Percentiles rank a stretch among this genome's conserved stretches.
These are phyloP conservation scores for Chaitophorus viminalis DNA, from an alignment of 2,888 invertebrate genomes.

Conservation along the genomic window DNA sequence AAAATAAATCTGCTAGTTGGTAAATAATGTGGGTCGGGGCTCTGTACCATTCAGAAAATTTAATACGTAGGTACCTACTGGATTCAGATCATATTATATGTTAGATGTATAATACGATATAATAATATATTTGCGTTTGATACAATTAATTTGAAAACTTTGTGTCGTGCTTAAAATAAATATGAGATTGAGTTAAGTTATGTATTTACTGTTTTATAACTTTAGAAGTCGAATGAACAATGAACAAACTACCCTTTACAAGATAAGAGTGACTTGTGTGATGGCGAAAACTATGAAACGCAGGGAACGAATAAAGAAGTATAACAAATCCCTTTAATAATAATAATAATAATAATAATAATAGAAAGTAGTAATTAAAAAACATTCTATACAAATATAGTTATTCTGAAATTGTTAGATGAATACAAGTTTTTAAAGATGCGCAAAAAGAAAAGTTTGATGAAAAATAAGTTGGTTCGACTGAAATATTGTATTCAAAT, in stretches of 20 bases:
- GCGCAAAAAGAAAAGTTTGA: background rate
- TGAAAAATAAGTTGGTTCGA: background rate
- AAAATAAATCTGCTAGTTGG: no score
- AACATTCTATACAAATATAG: constrained; percentile 3
- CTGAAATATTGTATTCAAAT: background rate
- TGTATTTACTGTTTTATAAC: constrained; percentile 32
- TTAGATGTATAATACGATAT: background rate
- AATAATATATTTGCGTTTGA: constrained; percentile 1
- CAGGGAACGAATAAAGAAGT: constrained; percentile 14
- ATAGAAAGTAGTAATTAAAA: background rate
- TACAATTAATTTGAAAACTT: constrained; percentile 32
- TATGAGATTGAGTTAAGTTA: constrained; percentile 24
- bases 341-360: background rate
- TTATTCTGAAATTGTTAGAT: constrained; percentile 8
- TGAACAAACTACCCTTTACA: constrained; percentile 32
- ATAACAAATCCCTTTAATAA: constrained; percentile 26
- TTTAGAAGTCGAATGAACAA: constrained; percentile 27
- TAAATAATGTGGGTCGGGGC: no score
- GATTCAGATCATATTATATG: background rate
- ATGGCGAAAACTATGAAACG: background rate
- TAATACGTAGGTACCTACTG: background rate
- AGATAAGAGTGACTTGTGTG: constrained; percentile 33
- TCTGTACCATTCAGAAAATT: no score
- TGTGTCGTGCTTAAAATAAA: background rate
- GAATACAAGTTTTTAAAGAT: background rate